Evolutionary conservation across 2,888 invertebrate species (phyloP), one percentile per base, ranked within the genome.

Genomic region (Catocala nupta): DNA sequence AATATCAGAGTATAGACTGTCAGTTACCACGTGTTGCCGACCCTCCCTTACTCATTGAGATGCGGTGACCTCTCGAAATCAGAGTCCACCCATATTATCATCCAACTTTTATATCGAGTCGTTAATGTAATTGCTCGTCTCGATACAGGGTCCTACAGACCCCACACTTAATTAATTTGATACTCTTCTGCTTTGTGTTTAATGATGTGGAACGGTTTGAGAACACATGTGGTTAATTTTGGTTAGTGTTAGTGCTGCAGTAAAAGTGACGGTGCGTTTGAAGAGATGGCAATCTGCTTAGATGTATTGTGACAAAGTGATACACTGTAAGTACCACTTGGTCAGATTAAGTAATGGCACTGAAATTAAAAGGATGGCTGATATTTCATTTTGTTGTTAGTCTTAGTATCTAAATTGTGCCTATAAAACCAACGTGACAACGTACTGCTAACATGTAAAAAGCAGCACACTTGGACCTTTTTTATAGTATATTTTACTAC

Each of bases 21-120:
- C 69, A 65, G 12, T 60, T 80, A 78, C 73, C 64, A 53, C 55
- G 65, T 63, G 50, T 47, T 50, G 7, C 39, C 43, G 16, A 53
- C 52, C 63, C 70, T 54, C 68, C 73, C 70, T 61, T 71, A 83
- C 75, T 87, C 89, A 91, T 88, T 88, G 86, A 81, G 88, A 93
- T 89, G 82, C 93, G 84, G 87, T 86, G 91, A 93, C 91, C 92
- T 89, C 87, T 78, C 84, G 74, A 83, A 89, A 87, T 86, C 84
- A 75, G 82, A 68, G 83, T 81, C 84, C 84, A 68, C 83, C 84
- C 80, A 80, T 81, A 83, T 87, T 87, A 86, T 83, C 86, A 85
- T 87, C 78, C 85, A 81, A 81, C 80, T 85, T 87, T 85, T 87
- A 86, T 86, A 84, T 83, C 76, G 73, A 70, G 70, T 82, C 79